phyloP scores from a whole-genome alignment of 2,113 vertebrate genomes.

The Fregata magnificens region DNA sequence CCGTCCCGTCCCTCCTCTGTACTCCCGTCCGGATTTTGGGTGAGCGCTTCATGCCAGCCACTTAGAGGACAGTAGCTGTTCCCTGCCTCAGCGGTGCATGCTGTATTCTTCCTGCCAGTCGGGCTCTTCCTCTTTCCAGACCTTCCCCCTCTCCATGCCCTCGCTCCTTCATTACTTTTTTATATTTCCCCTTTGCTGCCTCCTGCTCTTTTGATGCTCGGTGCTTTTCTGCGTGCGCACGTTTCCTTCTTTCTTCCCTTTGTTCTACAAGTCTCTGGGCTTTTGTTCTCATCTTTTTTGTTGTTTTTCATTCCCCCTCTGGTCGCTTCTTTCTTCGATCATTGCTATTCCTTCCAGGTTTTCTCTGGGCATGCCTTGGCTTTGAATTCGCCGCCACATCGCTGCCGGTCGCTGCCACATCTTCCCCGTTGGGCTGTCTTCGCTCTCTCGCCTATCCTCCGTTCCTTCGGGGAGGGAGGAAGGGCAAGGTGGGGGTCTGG shows the following conservation, averaged over 20 bases:
- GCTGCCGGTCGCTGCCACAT: not conserved
- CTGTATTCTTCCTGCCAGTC: not conserved
- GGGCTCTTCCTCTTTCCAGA: not conserved
- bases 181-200: not conserved
- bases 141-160: not conserved
- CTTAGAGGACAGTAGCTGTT: not conserved
- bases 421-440: not conserved
- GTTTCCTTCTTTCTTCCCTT: not conserved
- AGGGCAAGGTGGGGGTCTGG: not conserved
- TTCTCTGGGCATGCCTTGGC: not conserved
- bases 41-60: fast-evolving
- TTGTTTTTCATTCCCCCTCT: too few relatives aligned
- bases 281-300: not conserved
- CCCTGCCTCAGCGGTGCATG: fast-evolving
- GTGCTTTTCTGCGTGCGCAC: not conserved
- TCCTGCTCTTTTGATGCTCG: not conserved
- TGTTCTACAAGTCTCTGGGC: not conserved
- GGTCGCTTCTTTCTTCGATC: not conserved
- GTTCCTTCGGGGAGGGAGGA: not conserved
- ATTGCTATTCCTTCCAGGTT: slow-evolving; percentile 16
- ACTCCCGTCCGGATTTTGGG: fast-evolving
- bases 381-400: not conserved
- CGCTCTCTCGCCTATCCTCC: not conserved
- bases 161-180: not conserved
- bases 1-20: fast-evolving